Evolutionary conservation across 53 echinoderm and acorn worm genomes (phyloP).

Genomic region (Holothuria scabra): DNA sequence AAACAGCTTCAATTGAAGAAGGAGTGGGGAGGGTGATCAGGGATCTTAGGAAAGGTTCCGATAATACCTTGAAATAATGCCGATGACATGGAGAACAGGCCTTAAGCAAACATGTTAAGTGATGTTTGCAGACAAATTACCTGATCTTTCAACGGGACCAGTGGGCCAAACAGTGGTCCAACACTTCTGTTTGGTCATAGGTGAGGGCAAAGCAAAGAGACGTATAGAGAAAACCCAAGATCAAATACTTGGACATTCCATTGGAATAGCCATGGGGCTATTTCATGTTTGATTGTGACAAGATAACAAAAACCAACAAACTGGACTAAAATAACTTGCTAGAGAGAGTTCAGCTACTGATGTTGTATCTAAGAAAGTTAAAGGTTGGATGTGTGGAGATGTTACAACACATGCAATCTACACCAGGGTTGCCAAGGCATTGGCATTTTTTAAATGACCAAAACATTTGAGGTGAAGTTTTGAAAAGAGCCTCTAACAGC

Average conservation of each 20-base stretch:
- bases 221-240: constrained; percentile 9
- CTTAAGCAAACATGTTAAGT: constrained; percentile 36
- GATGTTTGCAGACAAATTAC: constrained; percentile 34
- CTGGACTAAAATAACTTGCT: background rate
- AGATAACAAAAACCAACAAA: constrained; percentile 33
- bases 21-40: background rate
- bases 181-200: background rate
- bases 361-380: too few species aligned
- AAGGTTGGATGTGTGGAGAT: too few species aligned
- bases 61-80: background rate
- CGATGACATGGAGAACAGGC: background rate
- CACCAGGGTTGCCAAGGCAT: too few species aligned
- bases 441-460: too few species aligned
- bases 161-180: background rate
- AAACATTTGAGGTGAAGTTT: too few species aligned
- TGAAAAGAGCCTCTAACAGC: too few species aligned
- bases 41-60: background rate
- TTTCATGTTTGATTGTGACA: constrained; percentile 39
- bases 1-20: too few species aligned
- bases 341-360: too few species aligned
- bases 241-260: constrained; percentile 30
- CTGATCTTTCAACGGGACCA: background rate
- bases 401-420: too few species aligned
- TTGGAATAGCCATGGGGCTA: constrained; percentile 4
- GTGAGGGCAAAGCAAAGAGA: constrained; percentile 17